phyloP scores from a whole-genome alignment of 2,888 invertebrate genomes.

The Parasteatoda lunata region DNA sequence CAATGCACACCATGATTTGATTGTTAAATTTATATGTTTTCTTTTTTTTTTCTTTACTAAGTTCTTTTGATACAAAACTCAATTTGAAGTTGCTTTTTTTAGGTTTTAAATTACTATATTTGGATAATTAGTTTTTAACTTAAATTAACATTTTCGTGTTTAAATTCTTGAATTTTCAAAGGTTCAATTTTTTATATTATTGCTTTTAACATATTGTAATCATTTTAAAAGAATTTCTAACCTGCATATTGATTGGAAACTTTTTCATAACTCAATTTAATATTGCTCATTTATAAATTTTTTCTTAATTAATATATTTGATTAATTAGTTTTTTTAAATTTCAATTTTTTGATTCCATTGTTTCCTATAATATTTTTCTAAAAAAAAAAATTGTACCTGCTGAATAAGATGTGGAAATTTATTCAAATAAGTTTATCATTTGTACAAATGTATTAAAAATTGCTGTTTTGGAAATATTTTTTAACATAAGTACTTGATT shows the following conservation, averaged over 20 bases:
- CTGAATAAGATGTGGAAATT: too few relatives aligned
- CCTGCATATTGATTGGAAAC: neutral
- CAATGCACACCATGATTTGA: slow-evolving; percentile 15
- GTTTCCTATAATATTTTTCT: too few relatives aligned
- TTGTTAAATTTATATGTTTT: neutral
- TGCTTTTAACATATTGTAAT: neutral
- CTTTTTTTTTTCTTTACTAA: too few relatives aligned
- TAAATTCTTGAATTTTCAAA: neutral
- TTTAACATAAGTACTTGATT: too few relatives aligned
- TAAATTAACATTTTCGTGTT: neutral
- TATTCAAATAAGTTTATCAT: too few relatives aligned
- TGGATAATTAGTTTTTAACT: neutral
- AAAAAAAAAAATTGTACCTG: too few relatives aligned
- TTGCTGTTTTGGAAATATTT: too few relatives aligned
- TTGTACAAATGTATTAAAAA: too few relatives aligned
- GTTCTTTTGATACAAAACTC: neutral
- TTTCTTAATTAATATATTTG: neutral
- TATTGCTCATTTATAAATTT: neutral
- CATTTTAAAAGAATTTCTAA: too few relatives aligned
- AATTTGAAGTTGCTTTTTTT: neutral
- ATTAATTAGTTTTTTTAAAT: neutral
- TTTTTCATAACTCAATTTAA: neutral
- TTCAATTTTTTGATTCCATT: too few relatives aligned
- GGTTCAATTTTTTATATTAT: neutral
- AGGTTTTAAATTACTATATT: neutral